Evolutionary conservation across 2,113 vertebrate genomes (phyloP).

Genomic region (Thinocorus orbignyianus): DNA sequence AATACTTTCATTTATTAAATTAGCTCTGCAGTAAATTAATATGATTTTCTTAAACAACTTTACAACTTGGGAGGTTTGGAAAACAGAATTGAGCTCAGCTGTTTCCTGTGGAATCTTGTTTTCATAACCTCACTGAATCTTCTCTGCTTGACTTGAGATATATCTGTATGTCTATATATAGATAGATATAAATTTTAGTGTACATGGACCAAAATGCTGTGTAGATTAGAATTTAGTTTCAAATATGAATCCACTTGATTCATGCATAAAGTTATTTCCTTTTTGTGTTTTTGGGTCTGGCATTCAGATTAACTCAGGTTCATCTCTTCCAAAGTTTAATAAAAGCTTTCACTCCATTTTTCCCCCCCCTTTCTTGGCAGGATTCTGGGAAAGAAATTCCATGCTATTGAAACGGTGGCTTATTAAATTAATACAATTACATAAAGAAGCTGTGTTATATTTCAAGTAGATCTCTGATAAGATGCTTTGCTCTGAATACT

Average conservation of each 20-base stretch:
- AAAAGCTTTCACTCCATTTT: too few relatives aligned
- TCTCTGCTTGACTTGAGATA: conserved; percentile 17
- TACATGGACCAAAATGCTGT: not conserved
- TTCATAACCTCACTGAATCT: conserved; percentile 64
- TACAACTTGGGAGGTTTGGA: conserved; percentile 71
- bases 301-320: not conserved
- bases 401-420: not conserved
- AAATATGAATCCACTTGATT: not conserved
- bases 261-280: not conserved
- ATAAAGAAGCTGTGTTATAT: conserved; percentile 27
- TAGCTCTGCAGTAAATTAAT: conserved; percentile 72
- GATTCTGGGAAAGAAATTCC: not conserved
- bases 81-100: conserved; percentile 59
- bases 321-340: not conserved
- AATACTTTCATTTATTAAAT: conserved; percentile 78
- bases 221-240: not conserved
- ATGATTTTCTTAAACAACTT: conserved; percentile 64
- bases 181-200: not conserved
- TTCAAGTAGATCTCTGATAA: conserved; percentile 45
- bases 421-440: conserved; percentile 39
- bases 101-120: conserved; percentile 63
- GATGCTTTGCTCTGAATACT: conserved; percentile 16
- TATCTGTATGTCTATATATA: not conserved
- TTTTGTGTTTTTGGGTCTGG: not conserved
- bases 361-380: too few relatives aligned